Evolutionary conservation across 2,113 vertebrate species (phyloP), one percentile per base, ranked within the genome.

Genomic region (Macroglossus sobrinus): DNA sequence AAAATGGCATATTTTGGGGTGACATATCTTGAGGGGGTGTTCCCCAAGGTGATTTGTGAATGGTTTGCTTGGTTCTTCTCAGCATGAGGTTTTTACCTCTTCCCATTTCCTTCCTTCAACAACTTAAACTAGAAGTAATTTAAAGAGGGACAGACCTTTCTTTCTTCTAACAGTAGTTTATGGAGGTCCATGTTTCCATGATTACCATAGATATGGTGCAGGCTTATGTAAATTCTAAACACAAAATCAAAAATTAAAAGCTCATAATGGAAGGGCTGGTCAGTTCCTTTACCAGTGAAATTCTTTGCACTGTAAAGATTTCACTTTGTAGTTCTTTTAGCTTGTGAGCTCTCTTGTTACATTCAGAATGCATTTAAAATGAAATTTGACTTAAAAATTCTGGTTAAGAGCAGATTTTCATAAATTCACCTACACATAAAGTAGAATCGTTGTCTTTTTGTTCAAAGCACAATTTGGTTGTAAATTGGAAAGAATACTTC

Each of bases 351-450:
- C 4, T 84, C 50, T 47, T 61, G 22, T 88, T 90, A 28, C 75
- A 40, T 81, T 86, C 75, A 35, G 26, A 35, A 75, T 84, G 57
- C 40, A 88, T 74, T 75, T 76, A 82, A 63, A 90, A 82, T 45
- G 19, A 76, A 95, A 68, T 81, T 89, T 78, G 55, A 84, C 22
- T 84, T 95, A 59, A 92, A 89, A 89, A 93, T 84, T 72, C 30
- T 78, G 47, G 38, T 71, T 87, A 81, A 78, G 68, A 92, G 26
- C 38, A 76, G 40, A 84, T 91, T 95, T 90, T 84, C 74, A 15
- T 61, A 22, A 96, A 64, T 66, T 64, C 11, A 61, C 35, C 33
- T 84, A 84, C 19, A 57, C 15, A 72, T 57, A 76, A 90, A 93
- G 19, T 16, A 89, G 69, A 69, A 80, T 84, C 18, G 24, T 76